Conservation (phyloP, 1,140 invertebrate species). For the Zaprionus inermis region DNA sequence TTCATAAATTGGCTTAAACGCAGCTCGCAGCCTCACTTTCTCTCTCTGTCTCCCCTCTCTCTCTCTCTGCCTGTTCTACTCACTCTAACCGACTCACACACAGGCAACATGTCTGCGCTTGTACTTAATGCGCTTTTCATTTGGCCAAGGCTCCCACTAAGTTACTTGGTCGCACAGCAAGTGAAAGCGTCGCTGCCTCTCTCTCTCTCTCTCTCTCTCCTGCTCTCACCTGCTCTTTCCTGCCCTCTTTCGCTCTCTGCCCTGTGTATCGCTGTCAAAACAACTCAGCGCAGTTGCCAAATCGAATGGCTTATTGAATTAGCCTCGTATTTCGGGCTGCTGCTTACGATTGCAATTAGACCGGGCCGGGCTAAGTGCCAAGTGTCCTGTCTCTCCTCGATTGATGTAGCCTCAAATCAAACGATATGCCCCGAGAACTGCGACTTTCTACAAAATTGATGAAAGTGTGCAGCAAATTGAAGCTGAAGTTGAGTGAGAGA, state of each 20-base stretch:
- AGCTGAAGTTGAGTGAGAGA: background rate
- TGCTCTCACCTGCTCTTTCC: background rate
- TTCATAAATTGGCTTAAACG: slow-evolving; percentile 63
- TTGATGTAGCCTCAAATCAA: slow-evolving; percentile 18
- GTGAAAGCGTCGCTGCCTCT: slow-evolving; percentile 42
- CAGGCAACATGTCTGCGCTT: background rate
- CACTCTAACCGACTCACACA: background rate
- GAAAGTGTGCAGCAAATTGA: background rate
- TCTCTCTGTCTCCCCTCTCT: slow-evolving; percentile 4
- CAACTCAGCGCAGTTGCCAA: slow-evolving; percentile 19
- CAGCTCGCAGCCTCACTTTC: background rate
- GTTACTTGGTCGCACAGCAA: slow-evolving; percentile 22
- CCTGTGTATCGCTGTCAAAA: slow-evolving; percentile 17
- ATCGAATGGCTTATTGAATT: slow-evolving; percentile 43
- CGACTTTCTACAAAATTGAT: background rate
- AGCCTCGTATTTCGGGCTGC: slow-evolving; percentile 17
- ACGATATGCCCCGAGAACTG: background rate
- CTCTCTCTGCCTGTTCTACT: background rate
- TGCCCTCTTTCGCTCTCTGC: background rate
- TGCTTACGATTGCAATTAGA: slow-evolving; percentile 36
- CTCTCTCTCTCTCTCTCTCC: background rate
- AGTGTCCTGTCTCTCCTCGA: background rate
- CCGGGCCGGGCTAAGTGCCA: slow-evolving; percentile 8
- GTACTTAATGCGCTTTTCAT: slow-evolving; percentile 41
- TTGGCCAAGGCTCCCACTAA: slow-evolving; percentile 29